Evolutionary conservation across 2,797 vertebrate genomes (phyloP), one percentile per base, ranked within the genome.

Genomic region (Pseudochirops corinnae): DNA sequence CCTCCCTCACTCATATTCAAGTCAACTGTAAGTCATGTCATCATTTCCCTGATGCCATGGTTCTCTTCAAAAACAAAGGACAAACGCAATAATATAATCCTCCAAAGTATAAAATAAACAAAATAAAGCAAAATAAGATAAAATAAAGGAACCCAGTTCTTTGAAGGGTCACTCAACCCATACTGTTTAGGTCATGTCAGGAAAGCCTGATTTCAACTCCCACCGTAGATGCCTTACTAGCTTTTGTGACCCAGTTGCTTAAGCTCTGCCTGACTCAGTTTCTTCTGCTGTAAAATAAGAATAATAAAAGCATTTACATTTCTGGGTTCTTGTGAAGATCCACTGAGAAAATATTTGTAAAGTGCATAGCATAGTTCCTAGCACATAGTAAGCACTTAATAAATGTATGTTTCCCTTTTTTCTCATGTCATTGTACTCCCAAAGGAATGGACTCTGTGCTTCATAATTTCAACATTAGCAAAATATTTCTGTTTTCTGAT

Each of bases 401-500:
- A 26, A 87, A 87, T 26, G 74, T 3, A 26, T 46, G 24, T 87
- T 87, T 87, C 39, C 39, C 50, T 24, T n/a, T 56, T 56, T 7
- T 55, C 46, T 92, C 1, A 5, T 0, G 29, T 46, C 33, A 16
- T 10, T 91, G 52, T 67, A 5, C 33, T 91, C 52, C 55, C 56
- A 60, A 91, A 28, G 60, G 0, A 14, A 28, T 6, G 16, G 26
- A 56, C 57, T 67, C 55, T 92, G 9, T 94, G 31, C 74, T 50
- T 87, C 74, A 33, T 39, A 31, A 60, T n/a, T 87, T 6, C 46
- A 26, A 50, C 39, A 46, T 62, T 91, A 87, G 90, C 39, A 50
- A 31, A 56, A 33, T 91, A 92, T 95, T 90, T 97, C 14, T 94
- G 93, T 95, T 91, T 94, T 55, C 90, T 55, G 52, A 91, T 24